phyloP scores from a whole-genome alignment of 2,888 invertebrate genomes.

The Elysia crispata region DNA sequence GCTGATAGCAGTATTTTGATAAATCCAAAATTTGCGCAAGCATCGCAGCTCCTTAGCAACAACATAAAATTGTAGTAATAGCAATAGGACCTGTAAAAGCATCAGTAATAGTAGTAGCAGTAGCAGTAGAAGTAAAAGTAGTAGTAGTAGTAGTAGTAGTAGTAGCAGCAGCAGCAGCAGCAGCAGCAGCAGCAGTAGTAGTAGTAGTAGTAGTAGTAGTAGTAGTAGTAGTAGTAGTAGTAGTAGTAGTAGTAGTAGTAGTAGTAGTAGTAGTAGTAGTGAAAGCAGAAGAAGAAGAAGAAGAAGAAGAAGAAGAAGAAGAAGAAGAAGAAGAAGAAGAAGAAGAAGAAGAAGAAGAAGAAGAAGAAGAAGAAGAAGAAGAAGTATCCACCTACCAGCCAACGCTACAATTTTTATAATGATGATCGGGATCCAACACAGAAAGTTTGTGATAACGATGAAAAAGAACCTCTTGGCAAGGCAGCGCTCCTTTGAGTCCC shows the following conservation, averaged over 20 bases:
- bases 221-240: slow-evolving; percentile 40
- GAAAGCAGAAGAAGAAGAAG: no score
- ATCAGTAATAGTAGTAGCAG: slow-evolving; percentile 34
- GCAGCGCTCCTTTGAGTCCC: slow-evolving; percentile 55
- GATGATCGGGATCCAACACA: slow-evolving; percentile 62
- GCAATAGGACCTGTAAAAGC: slow-evolving; percentile 13
- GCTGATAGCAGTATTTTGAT: no score
- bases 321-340: no score
- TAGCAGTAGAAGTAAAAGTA: no score
- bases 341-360: no score
- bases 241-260: slow-evolving; percentile 38
- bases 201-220: slow-evolving; percentile 34
- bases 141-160: slow-evolving; percentile 23
- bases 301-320: slow-evolving; percentile 2
- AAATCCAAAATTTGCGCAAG: no score
- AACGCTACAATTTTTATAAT: slow-evolving; percentile 57
- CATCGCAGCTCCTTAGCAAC: no score
- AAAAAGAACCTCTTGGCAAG: slow-evolving; percentile 59
- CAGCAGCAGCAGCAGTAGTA: no score
- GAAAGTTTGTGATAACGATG: slow-evolving; percentile 59
- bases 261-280: slow-evolving; percentile 34
- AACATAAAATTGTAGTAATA: no score
- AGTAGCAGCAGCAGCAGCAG: no score
- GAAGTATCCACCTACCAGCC: slow-evolving; percentile 49
- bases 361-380: no score